Percentiles rank a stretch among this genome's conserved stretches.
Evolutionary conservation across 2,888 invertebrate genomes (phyloP).

Genomic region (Gasteruption jaculator): DNA sequence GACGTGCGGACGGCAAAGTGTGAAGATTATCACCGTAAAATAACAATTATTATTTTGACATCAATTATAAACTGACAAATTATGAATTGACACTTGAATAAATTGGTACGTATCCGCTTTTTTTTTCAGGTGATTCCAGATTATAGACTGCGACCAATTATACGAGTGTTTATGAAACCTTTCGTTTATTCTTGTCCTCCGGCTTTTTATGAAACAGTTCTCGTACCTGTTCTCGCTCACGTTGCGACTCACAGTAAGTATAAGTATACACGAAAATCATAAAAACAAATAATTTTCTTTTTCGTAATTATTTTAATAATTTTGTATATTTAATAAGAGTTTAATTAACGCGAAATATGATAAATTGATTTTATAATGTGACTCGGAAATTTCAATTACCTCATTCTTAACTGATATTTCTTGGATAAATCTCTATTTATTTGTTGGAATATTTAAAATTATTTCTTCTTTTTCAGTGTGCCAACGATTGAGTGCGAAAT

Average conservation of each 20-base stretch:
- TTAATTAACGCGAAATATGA: constrained; percentile 3
- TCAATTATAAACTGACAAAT: no score
- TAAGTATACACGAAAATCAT: constrained; percentile 2
- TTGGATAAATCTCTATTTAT: constrained; percentile 6
- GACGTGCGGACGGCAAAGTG: no score
- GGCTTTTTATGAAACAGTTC: constrained; percentile 69
- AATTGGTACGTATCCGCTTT: constrained; percentile 33
- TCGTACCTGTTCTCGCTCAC: constrained; percentile 75
- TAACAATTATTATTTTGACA: no score
- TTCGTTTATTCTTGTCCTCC: constrained; percentile 83
- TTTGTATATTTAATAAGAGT: constrained; percentile 1
- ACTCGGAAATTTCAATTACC: neutral
- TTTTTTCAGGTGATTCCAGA: constrained; percentile 69
- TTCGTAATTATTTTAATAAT: neutral
- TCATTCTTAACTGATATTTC: no score
- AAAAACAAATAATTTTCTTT: constrained; percentile 7
- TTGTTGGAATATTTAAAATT: constrained; percentile 1
- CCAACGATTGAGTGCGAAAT: constrained; percentile 66
- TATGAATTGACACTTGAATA: no score
- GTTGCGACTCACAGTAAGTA: constrained; percentile 75
- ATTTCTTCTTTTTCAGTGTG: constrained; percentile 45
- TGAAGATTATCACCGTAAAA: no score
- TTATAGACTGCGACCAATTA: constrained; percentile 76
- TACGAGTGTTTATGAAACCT: constrained; percentile 80
- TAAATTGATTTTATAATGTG: no score